Evolutionary conservation across 2,113 vertebrate genomes (phyloP).

Genomic region (Anolis sagrei): DNA sequence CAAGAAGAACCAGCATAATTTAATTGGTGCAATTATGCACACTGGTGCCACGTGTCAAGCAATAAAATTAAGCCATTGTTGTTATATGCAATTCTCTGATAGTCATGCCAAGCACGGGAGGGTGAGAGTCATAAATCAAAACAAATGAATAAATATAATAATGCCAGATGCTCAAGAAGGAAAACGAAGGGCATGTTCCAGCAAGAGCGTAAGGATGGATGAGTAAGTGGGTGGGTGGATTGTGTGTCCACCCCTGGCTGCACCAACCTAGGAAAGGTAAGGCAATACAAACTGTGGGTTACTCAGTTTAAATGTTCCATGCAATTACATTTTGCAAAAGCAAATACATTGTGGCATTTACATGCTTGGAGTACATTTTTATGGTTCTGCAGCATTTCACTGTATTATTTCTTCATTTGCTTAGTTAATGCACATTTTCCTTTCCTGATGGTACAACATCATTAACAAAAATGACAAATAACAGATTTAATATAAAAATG

Average conservation of each 20-base stretch:
- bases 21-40: conserved; percentile 51
- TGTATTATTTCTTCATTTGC: not conserved
- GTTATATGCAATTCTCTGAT: not conserved
- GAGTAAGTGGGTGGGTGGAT: no score
- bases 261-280: not conserved
- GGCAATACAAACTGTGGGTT: not conserved
- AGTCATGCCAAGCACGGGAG: not conserved
- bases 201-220: not conserved
- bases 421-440: not conserved
- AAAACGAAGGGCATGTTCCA: conserved; percentile 44
- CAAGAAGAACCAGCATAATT: conserved; percentile 36
- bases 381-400: not conserved
- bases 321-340: not conserved
- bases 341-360: not conserved
- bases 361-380: not conserved
- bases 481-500: not conserved
- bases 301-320: not conserved
- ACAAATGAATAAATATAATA: not conserved
- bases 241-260: not conserved
- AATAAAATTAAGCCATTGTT: not conserved
- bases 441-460: no score
- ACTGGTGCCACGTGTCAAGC: conserved; percentile 27
- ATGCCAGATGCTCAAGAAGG: conserved; percentile 50
- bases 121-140: not conserved
- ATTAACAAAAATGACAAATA: not conserved